A percentile compares a stretch with the other conserved stretches of the same genome.
phyloP scores from a whole-genome alignment of 2,797 vertebrate genomes.

The Acanthis flammea region DNA sequence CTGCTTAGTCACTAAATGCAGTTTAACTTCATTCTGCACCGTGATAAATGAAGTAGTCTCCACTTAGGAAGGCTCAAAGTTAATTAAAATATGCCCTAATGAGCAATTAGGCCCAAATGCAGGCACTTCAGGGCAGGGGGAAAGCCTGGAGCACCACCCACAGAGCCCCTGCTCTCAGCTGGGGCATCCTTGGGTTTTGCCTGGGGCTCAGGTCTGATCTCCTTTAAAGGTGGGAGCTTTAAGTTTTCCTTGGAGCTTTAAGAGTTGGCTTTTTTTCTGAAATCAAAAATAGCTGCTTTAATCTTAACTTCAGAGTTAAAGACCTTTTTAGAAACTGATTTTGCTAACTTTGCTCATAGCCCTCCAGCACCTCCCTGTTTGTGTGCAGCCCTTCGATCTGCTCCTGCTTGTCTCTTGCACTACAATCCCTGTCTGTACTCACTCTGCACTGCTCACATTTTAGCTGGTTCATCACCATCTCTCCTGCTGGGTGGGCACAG shows the following conservation, averaged over 20 bases:
- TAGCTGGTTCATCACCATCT: neutral
- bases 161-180: neutral
- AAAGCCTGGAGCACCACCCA: neutral
- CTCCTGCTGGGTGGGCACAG: neutral
- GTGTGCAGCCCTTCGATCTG: neutral
- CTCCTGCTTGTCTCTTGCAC: rapidly evolving
- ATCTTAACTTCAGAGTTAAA: neutral
- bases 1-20: neutral
- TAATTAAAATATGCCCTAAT: neutral
- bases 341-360: neutral
- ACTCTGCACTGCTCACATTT: rapidly evolving
- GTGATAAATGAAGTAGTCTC: neutral
- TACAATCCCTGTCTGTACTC: neutral
- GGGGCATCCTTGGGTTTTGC: neutral
- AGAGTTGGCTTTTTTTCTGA: neutral
- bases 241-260: neutral
- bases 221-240: neutral
- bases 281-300: neutral
- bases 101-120: neutral
- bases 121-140: neutral
- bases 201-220: neutral
- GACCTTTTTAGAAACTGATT: neutral
- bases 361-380: neutral
- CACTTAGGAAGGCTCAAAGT: neutral
- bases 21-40: neutral